Evolutionary conservation across 2,113 vertebrate genomes (phyloP), one percentile per base, ranked within the genome.

Genomic region (Xenopus laevis): DNA sequence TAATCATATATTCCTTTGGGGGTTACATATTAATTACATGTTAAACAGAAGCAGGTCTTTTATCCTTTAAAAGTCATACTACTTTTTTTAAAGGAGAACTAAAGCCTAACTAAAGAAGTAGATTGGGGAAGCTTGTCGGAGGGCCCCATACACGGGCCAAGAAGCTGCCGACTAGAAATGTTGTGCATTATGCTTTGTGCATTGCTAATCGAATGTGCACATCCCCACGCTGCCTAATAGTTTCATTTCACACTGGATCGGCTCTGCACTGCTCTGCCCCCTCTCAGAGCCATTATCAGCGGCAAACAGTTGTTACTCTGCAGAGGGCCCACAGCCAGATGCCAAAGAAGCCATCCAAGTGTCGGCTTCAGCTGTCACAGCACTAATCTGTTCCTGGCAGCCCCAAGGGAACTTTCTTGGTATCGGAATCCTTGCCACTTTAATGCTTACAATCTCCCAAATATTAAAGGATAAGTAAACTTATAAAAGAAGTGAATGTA

Each of bases 241-340:
- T 40, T 18, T 3, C 7, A 65, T 47, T 65, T 64, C 18, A 72
- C 61, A 57, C 27, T 16, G 1, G 45, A 66, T 17, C 58, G 30
- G n/a, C 23, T 52, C 9, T 18, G 3, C 7, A 16, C 2, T 4
- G 21, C 71, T 57, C 4, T 21, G 20, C 21, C 15, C 45, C 33
- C 61, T 33, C 21, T 40, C 16, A 0, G 9, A 50, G 45, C 59
- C 20, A 18, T 66, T 74, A 59, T 74, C 72, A 67, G 62, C 21
- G 30, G 30, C 63, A 67, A 50, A 20, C 63, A 74, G 72, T 5
- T 9, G 20, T 72, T 30, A 11, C 23, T 7, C 7, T 10, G 8
- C 33, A 40, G 33, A 40, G 33, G 33, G 4, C 10, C 44, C 5
- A 7, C 70, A 44, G 72, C 72, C 72, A 67, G 55, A 58, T 74